Evolutionary conservation across 1,140 invertebrate species (phyloP).

Genomic region (Ephestia elutella): DNA sequence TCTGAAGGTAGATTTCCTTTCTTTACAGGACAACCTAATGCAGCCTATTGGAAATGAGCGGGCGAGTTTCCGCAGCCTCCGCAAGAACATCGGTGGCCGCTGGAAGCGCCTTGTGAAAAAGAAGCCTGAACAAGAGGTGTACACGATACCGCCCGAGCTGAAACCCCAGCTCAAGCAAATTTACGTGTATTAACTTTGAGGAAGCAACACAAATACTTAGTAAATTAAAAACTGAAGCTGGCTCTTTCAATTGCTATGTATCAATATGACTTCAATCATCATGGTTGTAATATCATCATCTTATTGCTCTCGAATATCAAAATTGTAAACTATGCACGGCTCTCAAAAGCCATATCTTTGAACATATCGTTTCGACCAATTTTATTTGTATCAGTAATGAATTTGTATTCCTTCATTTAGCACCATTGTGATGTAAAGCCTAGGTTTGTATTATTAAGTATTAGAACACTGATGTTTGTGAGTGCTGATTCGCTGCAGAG

Average conservation of each 20-base stretch:
- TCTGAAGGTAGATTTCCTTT: constrained; percentile 42
- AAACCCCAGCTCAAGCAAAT: constrained; percentile 91
- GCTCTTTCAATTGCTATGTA: constrained; percentile 48
- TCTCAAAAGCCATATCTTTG: constrained; percentile 39
- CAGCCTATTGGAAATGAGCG: constrained; percentile 82
- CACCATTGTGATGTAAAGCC: constrained; percentile 67
- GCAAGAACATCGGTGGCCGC: constrained; percentile 86
- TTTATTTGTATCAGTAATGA: constrained; percentile 58
- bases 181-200: constrained; percentile 84
- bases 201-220: constrained; percentile 27
- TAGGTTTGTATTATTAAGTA: constrained; percentile 73
- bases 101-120: constrained; percentile 87
- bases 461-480: constrained; percentile 67
- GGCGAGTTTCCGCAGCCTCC: constrained; percentile 84
- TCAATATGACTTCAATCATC: constrained; percentile 43
- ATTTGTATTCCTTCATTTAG: constrained; percentile 54
- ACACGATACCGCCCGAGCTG: constrained; percentile 88
- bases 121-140: constrained; percentile 85
- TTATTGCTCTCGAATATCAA: constrained; percentile 64
- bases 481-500: constrained; percentile 60
- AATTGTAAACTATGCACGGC: constrained; percentile 47
- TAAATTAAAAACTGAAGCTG: constrained; percentile 49
- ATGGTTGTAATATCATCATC: constrained; percentile 48
- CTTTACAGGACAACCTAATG: constrained; percentile 83
- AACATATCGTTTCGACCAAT: constrained; percentile 72